Percentiles rank a stretch among this genome's conserved stretches.
These are phyloP conservation scores for Vulpes ferrilata DNA, from an alignment of 2,113 vertebrate genomes.

Conservation along the genomic window DNA sequence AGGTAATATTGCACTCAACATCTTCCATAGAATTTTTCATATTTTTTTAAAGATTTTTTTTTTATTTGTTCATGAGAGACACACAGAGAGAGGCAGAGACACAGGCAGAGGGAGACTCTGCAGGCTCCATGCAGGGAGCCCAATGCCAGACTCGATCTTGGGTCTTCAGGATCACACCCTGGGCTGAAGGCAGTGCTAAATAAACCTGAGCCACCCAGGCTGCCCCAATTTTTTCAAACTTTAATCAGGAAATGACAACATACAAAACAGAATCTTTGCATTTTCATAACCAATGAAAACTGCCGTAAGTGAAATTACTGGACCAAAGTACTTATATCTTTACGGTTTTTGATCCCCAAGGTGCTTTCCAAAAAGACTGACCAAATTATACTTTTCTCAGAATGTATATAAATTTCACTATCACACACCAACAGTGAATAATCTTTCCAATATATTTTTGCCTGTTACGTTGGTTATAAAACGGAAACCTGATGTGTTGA, in stretches of 20 bases:
- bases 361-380: constrained; percentile 49
- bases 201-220: too few relatives aligned
- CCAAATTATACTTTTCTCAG: constrained; percentile 36
- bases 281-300: constrained; percentile 51
- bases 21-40: not conserved
- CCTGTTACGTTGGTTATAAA: not conserved
- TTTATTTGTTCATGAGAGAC: too few relatives aligned
- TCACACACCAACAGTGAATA: not conserved
- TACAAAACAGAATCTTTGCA: not conserved
- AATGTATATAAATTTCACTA: not conserved
- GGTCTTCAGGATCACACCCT: too few relatives aligned
- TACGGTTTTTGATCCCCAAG: constrained; percentile 21
- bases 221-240: not conserved
- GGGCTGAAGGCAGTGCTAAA: too few relatives aligned
- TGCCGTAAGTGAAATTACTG: not conserved
- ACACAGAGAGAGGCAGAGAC: too few relatives aligned
- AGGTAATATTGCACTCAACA: not conserved
- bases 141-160: too few relatives aligned
- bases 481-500: not conserved
- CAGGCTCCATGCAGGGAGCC: too few relatives aligned
- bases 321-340: not conserved
- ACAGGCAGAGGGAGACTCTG: too few relatives aligned
- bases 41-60: not conserved
- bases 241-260: constrained; percentile 53
- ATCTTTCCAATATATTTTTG: not conserved